Conservation (phyloP, 2,113 vertebrate species). For the Gadus chalcogrammus region DNA sequence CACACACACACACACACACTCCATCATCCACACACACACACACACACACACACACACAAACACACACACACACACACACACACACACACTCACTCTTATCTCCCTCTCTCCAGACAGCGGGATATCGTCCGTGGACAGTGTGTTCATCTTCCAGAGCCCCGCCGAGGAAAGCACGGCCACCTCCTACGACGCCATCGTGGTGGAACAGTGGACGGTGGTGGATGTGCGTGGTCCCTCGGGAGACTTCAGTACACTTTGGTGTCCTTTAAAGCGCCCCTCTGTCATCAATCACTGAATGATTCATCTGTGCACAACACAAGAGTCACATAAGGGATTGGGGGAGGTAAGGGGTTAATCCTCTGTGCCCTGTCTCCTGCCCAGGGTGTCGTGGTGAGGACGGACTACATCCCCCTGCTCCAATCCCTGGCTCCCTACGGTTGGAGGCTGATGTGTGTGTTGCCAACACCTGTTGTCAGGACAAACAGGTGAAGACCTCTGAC, state of each 20-base stretch:
- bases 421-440: conserved; percentile 90
- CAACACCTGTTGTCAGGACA: conserved; percentile 89
- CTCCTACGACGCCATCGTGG: conserved; percentile 94
- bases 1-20: too few species aligned
- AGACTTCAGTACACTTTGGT: conserved; percentile 21
- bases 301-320: conserved; percentile 4
- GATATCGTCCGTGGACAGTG: conserved; percentile 78
- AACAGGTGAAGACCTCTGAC: conserved; percentile 78
- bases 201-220: conserved; percentile 94
- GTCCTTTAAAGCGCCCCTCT: conserved; percentile 14
- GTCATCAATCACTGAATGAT: conserved; percentile 8
- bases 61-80: too few species aligned
- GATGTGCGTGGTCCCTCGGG: conserved; percentile 73
- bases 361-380: conserved; percentile 38
- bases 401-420: conserved; percentile 90
- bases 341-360: too few species aligned
- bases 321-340: too few species aligned
- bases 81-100: conserved; percentile 3
- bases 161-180: conserved; percentile 73
- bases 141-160: conserved; percentile 90
- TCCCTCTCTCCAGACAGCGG: conserved; percentile 45
- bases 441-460: conserved; percentile 92
- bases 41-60: too few species aligned
- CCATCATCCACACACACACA: too few species aligned
- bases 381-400: conserved; percentile 88